A percentile compares a stretch with the other conserved stretches of the same genome.
These are phyloP conservation scores for Micronycteris hirsuta DNA, from an alignment of 2,113 vertebrate genomes.

Conservation along the genomic window DNA sequence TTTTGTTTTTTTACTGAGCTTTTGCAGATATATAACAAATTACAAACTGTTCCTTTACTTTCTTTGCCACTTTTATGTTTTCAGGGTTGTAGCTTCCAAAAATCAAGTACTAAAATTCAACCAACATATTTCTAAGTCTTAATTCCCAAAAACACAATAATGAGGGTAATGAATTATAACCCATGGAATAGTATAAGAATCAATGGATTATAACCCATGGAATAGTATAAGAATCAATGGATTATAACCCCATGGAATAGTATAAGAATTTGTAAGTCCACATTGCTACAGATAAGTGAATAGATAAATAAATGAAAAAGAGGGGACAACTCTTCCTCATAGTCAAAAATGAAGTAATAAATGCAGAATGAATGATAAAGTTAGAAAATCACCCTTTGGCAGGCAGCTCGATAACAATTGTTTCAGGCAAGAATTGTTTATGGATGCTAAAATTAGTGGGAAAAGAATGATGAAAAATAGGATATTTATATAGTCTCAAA, in stretches of 20 bases:
- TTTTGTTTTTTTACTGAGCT: neutral
- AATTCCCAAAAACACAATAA: slow-evolving; percentile 24
- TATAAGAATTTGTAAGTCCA: neutral
- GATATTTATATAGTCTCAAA: neutral
- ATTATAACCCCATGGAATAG: neutral
- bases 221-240: neutral
- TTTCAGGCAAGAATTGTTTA: neutral
- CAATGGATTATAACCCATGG: neutral
- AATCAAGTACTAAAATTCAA: neutral
- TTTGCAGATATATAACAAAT: slow-evolving; percentile 33
- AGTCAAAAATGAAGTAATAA: neutral
- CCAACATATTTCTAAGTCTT: slow-evolving; percentile 1
- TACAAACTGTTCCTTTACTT: neutral
- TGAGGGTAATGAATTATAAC: neutral
- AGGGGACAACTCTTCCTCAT: neutral
- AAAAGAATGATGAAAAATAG: neutral
- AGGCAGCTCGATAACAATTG: neutral
- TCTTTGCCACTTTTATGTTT: slow-evolving; percentile 37
- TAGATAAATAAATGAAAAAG: neutral
- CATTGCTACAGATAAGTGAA: neutral
- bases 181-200: neutral
- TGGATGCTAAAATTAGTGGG: neutral
- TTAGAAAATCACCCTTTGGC: neutral
- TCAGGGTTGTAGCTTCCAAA: slow-evolving; percentile 21
- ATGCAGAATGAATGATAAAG: neutral